Conservation (phyloP, 2,797 vertebrate species). For the Simalia tracyae region DNA sequence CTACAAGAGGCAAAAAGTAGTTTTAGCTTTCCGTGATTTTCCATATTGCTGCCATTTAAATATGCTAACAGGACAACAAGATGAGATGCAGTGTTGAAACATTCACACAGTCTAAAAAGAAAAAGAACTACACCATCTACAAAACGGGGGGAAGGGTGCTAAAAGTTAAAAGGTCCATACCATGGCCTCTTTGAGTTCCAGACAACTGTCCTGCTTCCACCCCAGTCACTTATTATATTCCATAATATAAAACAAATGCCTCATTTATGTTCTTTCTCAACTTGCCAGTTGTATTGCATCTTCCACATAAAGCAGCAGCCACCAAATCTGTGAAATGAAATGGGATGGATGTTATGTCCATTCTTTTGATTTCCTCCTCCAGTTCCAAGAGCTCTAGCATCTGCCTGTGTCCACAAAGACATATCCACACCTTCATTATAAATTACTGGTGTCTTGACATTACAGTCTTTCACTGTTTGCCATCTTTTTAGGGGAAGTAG, state of each 20-base stretch:
- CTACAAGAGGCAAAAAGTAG: not conserved
- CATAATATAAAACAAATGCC: slow-evolving; percentile 55
- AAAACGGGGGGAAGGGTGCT: slow-evolving; percentile 33
- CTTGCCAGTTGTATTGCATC: slow-evolving; percentile 32
- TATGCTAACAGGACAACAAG: slow-evolving; percentile 40
- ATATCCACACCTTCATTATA: slow-evolving; percentile 2
- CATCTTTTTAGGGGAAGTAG: not conserved
- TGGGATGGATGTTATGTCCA: not conserved
- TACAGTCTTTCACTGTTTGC: not conserved
- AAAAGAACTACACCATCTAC: slow-evolving; percentile 55
- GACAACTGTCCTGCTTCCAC: slow-evolving; percentile 8
- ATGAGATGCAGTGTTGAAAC: slow-evolving; percentile 56
- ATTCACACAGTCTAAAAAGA: slow-evolving; percentile 66
- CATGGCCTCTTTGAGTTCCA: slow-evolving; percentile 38
- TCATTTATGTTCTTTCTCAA: slow-evolving; percentile 47
- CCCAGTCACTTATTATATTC: slow-evolving; percentile 27
- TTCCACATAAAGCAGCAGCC: slow-evolving; percentile 8
- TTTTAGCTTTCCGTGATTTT: not conserved
- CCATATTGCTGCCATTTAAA: not conserved
- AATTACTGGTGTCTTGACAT: slow-evolving; percentile 1
- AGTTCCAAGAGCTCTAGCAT: slow-evolving; percentile 25
- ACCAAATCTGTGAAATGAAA: slow-evolving; percentile 37
- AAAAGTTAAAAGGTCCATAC: slow-evolving; percentile 23
- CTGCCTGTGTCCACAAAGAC: slow-evolving; percentile 12
- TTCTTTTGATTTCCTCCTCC: slow-evolving; percentile 24